Base-by-base conservation (phyloP, 2,797 vertebrate species). In the Arctocebus calabarensis region DNA sequence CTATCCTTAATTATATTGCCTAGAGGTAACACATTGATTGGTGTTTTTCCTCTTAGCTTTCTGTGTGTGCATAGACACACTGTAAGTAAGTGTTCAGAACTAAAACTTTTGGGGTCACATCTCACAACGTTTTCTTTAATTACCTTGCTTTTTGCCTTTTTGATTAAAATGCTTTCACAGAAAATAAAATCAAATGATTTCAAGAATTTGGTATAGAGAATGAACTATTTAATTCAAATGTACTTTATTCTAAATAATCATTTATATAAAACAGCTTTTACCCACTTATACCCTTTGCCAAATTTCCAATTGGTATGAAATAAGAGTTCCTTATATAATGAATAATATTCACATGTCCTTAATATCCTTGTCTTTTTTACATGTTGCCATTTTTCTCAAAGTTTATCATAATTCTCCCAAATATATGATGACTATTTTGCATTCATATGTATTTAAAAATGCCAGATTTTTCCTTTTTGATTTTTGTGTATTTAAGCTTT, bases 381-480 rank as follows among this genome's bases (percentile, higher is more conserved):
- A 68, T 45, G 17, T 73, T 91, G 11, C 37, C 59, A 71, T 61
- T 71, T 83, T 89, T 83, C 45, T 91, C 68, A 43, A 70, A 88
- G 20, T 34, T 71, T 32, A 59, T 71, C 43, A 25, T 79, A 81
- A 71, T 82, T 75, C 57, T 89, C 17, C 7, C 74, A 61, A 61
- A 40, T 74, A 71, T 61, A 43, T 84, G 45, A 25, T 89, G n/a
- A 68, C 23, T 89, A 8, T 45, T 86, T 88, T 73, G 32, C 10
- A 77, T 34, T 81, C 84, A 77, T 32, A 45, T 12, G 19, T 78
- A 75, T 90, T 79, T 79, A 68, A 85, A 92, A 95, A n/a, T 79
- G 7, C 48, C 16, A 85, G 8, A 64, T 61, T 92, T 83, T 85
- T 90, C 23, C 52, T 73, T 55, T 37, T 32, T 90, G 13, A 6